phyloP scores from a whole-genome alignment of 1,140 invertebrate species.

The Saccostrea echinata region DNA sequence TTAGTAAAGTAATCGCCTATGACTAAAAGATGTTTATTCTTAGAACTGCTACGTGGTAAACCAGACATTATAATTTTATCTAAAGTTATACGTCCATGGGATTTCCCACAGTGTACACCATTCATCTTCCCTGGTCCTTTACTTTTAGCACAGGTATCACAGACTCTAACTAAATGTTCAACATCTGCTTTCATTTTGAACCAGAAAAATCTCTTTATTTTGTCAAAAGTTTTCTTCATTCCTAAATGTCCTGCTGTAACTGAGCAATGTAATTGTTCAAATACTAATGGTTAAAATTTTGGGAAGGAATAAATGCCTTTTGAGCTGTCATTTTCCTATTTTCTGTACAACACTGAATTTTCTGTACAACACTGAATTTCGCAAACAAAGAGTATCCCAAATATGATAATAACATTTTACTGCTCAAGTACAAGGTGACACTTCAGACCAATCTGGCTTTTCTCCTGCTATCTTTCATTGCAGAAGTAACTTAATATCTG shows the following conservation, averaged over 20 bases:
- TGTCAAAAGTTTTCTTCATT: constrained; percentile 14
- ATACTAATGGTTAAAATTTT: constrained; percentile 2
- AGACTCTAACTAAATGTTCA: too few relatives aligned
- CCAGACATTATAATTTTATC: constrained; percentile 75
- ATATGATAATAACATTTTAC: constrained; percentile 24
- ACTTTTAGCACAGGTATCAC: too few relatives aligned
- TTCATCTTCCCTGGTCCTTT: neutral
- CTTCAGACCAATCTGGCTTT: neutral
- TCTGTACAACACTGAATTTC: constrained; percentile 15
- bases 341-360: too few relatives aligned
- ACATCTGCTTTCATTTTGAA: constrained; percentile 4
- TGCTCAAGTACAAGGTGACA: constrained; percentile 40
- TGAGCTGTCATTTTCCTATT: constrained; percentile 7
- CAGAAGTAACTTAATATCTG: neutral
- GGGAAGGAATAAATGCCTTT: constrained; percentile 47
- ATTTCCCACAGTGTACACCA: constrained; percentile 19
- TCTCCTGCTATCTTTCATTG: neutral
- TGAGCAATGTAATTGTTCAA: constrained; percentile 40
- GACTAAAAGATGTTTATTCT: constrained; percentile 69
- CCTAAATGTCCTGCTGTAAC: constrained; percentile 47
- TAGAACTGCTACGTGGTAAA: constrained; percentile 58
- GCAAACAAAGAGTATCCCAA: neutral
- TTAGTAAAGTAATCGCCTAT: constrained; percentile 72
- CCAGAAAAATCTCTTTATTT: constrained; percentile 46
- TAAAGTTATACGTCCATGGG: constrained; percentile 70